Evolutionary conservation across 2,113 vertebrate species (phyloP).

Genomic region (Emydura subglobosa): DNA sequence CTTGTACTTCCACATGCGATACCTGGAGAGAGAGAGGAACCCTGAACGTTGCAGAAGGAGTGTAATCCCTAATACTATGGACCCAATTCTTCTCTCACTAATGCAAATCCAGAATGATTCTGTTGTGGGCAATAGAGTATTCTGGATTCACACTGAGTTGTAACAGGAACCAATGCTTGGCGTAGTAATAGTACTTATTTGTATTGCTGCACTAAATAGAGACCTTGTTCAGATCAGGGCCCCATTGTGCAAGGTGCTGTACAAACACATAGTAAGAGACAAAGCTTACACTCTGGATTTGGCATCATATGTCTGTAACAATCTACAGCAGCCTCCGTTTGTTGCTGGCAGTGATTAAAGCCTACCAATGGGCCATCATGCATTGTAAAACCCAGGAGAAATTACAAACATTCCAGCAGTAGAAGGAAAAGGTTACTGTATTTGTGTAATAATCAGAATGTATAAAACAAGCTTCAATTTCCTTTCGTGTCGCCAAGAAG

Average conservation of each 20-base stretch:
- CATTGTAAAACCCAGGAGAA: not conserved
- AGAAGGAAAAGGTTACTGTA: not conserved
- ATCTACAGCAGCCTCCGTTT: not conserved
- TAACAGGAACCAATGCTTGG: not conserved
- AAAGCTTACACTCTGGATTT: not conserved
- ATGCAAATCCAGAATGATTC: not conserved
- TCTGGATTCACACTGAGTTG: not conserved
- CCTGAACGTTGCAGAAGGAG: not conserved
- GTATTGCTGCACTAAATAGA: not conserved
- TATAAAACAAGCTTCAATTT: not conserved
- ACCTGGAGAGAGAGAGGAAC: slow-evolving; percentile 6
- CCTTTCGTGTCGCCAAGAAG: not conserved
- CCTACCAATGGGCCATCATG: not conserved
- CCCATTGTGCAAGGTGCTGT: not conserved
- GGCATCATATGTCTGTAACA: not conserved
- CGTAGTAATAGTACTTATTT: not conserved
- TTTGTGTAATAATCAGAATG: not conserved
- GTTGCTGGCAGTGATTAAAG: not conserved
- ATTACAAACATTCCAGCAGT: not conserved
- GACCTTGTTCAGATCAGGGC: not conserved
- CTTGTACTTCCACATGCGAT: not conserved
- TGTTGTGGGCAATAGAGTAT: not conserved
- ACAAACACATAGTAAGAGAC: not conserved
- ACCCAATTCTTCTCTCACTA: not conserved
- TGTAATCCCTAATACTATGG: not conserved